Evolutionary conservation across 2,888 invertebrate genomes (phyloP).

Genomic region (Oxystoma pomonae): DNA sequence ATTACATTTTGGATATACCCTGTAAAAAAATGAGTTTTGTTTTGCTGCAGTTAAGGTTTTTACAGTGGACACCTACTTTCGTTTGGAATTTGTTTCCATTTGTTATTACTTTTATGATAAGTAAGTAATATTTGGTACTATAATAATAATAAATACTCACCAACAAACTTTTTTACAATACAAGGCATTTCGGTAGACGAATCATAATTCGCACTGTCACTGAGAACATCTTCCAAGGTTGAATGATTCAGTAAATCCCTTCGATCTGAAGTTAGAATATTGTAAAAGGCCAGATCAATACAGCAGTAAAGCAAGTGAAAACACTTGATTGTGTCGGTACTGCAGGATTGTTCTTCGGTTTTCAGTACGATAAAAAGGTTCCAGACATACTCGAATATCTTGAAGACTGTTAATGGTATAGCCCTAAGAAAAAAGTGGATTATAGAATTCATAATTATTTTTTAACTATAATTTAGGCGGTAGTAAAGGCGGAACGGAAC

Average conservation of each 20-base stretch:
- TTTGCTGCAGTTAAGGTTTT: too few species aligned
- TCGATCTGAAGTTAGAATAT: slow-evolving; percentile 76
- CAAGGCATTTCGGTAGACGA: slow-evolving; percentile 69
- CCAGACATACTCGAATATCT: slow-evolving; percentile 93
- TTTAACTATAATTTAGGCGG: too few species aligned
- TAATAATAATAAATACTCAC: background rate
- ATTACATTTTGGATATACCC: too few species aligned
- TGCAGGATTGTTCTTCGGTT: slow-evolving; percentile 79
- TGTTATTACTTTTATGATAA: too few species aligned
- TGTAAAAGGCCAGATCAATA: slow-evolving; percentile 85
- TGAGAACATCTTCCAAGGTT: slow-evolving; percentile 27
- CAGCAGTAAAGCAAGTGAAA: slow-evolving; percentile 88
- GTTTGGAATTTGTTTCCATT: too few species aligned
- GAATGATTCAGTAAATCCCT: slow-evolving; percentile 81
- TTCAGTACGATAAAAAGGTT: slow-evolving; percentile 86
- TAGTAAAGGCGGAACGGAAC: too few species aligned
- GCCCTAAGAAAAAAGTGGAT: slow-evolving; percentile 52
- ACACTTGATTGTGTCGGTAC: slow-evolving; percentile 91
- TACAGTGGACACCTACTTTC: too few species aligned
- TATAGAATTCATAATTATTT: too few species aligned
- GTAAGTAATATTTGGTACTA: too few species aligned
- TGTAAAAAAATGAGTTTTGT: too few species aligned
- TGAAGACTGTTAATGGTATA: slow-evolving; percentile 73
- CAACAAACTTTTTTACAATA: slow-evolving; percentile 54
- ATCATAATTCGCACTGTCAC: slow-evolving; percentile 50